Base-by-base conservation (phyloP, 1,140 invertebrate species). In the Philopotamus ludificatus region DNA sequence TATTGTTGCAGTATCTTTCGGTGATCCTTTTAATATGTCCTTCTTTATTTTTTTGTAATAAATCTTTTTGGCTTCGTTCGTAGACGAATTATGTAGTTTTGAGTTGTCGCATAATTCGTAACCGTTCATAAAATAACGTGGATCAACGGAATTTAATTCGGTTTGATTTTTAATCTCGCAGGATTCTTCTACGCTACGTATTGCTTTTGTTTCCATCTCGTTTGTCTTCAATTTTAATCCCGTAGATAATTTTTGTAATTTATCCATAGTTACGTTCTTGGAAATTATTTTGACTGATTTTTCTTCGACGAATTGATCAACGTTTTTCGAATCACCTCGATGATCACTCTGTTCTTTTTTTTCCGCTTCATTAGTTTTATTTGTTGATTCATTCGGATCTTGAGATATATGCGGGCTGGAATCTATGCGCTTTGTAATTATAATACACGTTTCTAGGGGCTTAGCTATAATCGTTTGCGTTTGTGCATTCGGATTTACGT, bases 231-330 rank as follows among this genome's bases (percentile, higher is more conserved):
- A 63, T 55, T 62, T 70, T 25, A 70, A 55, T 12, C 64, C 68
- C 1, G 63, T 70, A 1, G 64, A 66, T 64, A 70, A 49, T 53
- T 61, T 63, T 64, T 70, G 63, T 55, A 70, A 28, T 63, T 70
- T 70, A 23, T 65, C 68, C 7, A 68, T 68, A 18, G 63, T 63
- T 2, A 69, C 23, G 18, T 65, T 51, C 25, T 67, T 61, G 15
- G 45, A 22, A 58, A 49, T 3, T 12, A 34, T 34, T 34, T 34
- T 4, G 23, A 42, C 4, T 12, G 54, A 57, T 23, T 57, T 15
- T 15, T 34, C 28, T 4, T 34, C 28, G 28, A 12, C 12, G 20
- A 16, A 16, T 18, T 42, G 34, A n/a, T 4, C 34, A 23, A 57
- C 12, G 54, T 42, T 10, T 42, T 54, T 20, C 2, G 28, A 41